Percentiles rank a stretch among this genome's conserved stretches.
Conservation (phyloP, 1,140 invertebrate genomes). For the Drosophila bocqueti region DNA sequence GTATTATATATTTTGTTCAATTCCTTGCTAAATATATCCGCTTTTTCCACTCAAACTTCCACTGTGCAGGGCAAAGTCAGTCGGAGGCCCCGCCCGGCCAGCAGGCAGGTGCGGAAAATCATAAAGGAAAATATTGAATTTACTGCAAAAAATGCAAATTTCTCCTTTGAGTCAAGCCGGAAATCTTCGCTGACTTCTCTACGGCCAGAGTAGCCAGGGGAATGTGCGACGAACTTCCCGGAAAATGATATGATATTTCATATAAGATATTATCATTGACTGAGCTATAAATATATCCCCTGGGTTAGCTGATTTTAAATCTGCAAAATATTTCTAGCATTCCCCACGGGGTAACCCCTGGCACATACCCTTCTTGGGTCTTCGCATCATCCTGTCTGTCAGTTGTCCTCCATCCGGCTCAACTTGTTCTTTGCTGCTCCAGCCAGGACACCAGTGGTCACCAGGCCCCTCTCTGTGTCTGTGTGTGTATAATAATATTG, state of each 20-base stretch:
- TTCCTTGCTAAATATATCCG: background rate
- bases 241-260: background rate
- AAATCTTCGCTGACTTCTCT: conserved; percentile 24
- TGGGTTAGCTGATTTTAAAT: background rate
- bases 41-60: background rate
- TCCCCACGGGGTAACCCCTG: background rate
- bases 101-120: conserved; percentile 55
- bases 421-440: conserved; percentile 10
- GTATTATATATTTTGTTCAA: background rate
- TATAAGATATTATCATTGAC: background rate
- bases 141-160: conserved; percentile 81
- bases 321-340: background rate
- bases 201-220: background rate
- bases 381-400: conserved; percentile 2
- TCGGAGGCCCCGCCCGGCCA: conserved; percentile 10
- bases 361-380: too few relatives aligned
- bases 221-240: background rate
- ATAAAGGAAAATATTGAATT: conserved; percentile 83
- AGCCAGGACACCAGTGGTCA: conserved; percentile 11
- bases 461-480: background rate
- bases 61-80: conserved; percentile 4
- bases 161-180: conserved; percentile 45
- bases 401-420: conserved; percentile 19
- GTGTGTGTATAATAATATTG: conserved; percentile 16
- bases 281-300: too few relatives aligned